These are phyloP conservation scores for Eupithecia exiguata DNA, from an alignment of 2,888 invertebrate genomes.

Conservation along the genomic window DNA sequence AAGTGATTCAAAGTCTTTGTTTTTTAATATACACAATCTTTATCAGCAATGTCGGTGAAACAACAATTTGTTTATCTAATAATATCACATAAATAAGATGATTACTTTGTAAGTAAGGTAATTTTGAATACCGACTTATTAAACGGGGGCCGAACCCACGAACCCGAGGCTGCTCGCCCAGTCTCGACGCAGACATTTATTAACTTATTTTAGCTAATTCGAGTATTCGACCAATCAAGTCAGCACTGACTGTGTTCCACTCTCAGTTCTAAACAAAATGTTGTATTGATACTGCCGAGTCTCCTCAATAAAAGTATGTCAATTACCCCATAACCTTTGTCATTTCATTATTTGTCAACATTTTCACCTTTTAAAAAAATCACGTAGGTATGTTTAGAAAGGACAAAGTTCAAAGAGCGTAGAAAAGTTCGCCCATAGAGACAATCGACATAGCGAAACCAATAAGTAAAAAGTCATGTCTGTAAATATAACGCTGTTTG, in stretches of 20 bases:
- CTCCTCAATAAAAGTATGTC: background rate
- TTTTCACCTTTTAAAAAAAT: background rate
- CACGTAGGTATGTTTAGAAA: background rate
- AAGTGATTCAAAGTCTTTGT: no score
- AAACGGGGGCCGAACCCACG: no score
- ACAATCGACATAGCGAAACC: background rate
- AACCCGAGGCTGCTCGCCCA: background rate
- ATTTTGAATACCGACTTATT: no score
- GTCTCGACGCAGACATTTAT: background rate
- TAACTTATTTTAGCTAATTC: background rate
- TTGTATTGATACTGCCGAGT: background rate
- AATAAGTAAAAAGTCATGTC: slow-evolving; percentile 3
- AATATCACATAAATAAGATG: no score
- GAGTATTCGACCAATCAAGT: background rate
- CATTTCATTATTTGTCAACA: background rate
- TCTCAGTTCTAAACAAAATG: background rate
- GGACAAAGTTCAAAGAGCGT: background rate
- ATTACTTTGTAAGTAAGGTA: no score
- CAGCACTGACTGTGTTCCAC: background rate
- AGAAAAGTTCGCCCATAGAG: background rate
- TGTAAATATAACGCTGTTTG: background rate
- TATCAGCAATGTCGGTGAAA: no score
- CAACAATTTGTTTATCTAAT: no score
- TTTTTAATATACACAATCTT: no score
- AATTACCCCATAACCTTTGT: background rate